These are phyloP conservation scores for cat (Felis catus) DNA, from an alignment of 2,113 vertebrate genomes.

Conservation along the genomic window DNA sequence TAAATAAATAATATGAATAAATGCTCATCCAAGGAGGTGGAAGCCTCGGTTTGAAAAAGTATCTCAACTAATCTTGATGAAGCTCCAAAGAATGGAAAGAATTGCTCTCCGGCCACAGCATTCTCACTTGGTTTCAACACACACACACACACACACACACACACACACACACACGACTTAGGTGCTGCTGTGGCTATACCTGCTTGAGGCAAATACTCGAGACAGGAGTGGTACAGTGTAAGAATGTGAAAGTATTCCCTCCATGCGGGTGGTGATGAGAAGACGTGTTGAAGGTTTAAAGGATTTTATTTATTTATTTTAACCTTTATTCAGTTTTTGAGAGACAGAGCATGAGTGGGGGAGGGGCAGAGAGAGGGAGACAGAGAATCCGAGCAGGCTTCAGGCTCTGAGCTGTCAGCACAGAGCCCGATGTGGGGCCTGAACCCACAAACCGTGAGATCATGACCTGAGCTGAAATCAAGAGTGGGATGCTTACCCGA, in stretches of 20 bases:
- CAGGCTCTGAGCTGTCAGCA: too few species aligned
- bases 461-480: neutral
- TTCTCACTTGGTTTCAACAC: neutral
- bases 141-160: too few species aligned
- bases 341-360: too few species aligned
- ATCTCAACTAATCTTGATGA: neutral
- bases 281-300: neutral
- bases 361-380: too few species aligned
- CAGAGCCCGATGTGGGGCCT: too few species aligned
- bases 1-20: too few species aligned
- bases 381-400: too few species aligned
- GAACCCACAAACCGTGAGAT: too few species aligned
- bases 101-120: neutral
- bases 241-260: neutral
- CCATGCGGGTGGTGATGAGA: neutral
- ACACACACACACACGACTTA: neutral
- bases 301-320: too few species aligned
- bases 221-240: neutral
- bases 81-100: neutral
- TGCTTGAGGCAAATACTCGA: neutral
- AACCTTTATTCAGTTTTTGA: neutral
- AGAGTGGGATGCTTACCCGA: neutral
- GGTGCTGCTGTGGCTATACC: neutral
- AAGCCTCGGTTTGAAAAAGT: neutral
- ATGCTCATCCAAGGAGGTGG: neutral